phyloP scores from a whole-genome alignment of 2,888 invertebrate genomes.

The Drosophila cracens region DNA sequence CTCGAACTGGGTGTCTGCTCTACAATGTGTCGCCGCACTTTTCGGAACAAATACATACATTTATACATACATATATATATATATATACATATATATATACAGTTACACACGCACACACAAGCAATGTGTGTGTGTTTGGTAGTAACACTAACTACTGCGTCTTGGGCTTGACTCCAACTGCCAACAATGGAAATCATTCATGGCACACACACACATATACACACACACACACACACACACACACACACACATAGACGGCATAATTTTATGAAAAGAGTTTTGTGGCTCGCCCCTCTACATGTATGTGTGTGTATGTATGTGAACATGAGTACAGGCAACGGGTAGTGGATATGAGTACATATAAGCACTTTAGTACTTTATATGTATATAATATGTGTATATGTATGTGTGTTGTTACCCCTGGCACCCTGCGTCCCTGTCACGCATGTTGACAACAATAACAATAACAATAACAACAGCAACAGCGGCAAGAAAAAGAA shows the following conservation, averaged over 20 bases:
- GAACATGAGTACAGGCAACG: neutral
- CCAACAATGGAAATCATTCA: conserved; percentile 76
- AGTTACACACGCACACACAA: conserved; percentile 1
- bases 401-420: conserved; percentile 31
- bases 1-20: conserved; percentile 24
- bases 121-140: conserved; percentile 18
- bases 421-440: conserved; percentile 29
- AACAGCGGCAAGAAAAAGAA: neutral
- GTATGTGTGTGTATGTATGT: neutral
- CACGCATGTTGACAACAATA: conserved; percentile 52
- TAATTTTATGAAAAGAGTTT: conserved; percentile 54
- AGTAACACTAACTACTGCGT: conserved; percentile 54
- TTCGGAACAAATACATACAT: conserved; percentile 50
- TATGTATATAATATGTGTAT: neutral
- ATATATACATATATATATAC: conserved; percentile 7
- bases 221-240: conserved; percentile 12
- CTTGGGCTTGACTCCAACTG: conserved; percentile 42
- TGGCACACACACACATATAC: conserved; percentile 36
- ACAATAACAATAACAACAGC: conserved; percentile 4
- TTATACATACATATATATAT: conserved; percentile 7
- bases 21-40: conserved; percentile 59
- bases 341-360: neutral
- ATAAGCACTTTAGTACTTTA: neutral
- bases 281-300: conserved; percentile 43
- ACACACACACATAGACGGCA: conserved; percentile 9